Conservation (phyloP, 2,797 vertebrate species). For the Margarornis squamiger region DNA sequence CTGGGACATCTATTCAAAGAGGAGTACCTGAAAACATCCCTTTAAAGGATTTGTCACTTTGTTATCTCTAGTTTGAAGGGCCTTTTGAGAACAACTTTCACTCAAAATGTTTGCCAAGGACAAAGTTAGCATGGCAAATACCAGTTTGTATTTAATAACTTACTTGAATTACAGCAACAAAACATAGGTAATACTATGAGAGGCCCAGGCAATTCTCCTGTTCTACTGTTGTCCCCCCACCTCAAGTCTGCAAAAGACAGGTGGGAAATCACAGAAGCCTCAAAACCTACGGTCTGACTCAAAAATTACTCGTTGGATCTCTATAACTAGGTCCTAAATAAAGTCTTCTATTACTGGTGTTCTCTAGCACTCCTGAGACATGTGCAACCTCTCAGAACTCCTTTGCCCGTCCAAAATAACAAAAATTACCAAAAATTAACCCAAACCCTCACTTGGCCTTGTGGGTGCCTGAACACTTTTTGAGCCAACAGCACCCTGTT, state of each 20-base stretch:
- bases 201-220: not conserved
- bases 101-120: not conserved
- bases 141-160: not conserved
- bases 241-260: not conserved
- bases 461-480: not conserved
- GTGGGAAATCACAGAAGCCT: not conserved
- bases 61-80: conserved; percentile 17
- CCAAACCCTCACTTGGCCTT: not conserved
- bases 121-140: not conserved
- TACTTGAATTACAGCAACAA: not conserved
- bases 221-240: not conserved
- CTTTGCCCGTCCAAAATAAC: not conserved
- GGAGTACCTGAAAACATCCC: conserved; percentile 14
- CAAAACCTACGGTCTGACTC: not conserved
- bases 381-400: not conserved
- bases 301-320: not conserved
- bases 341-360: not conserved
- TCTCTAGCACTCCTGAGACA: not conserved
- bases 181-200: not conserved
- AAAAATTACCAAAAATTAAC: not conserved
- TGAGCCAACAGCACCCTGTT: not conserved
- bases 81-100: not conserved
- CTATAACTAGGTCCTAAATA: not conserved
- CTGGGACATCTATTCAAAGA: not conserved
- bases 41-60: conserved; percentile 21